These are phyloP conservation scores for Aethina tumida DNA, from an alignment of 1,140 invertebrate genomes.

Conservation along the genomic window DNA sequence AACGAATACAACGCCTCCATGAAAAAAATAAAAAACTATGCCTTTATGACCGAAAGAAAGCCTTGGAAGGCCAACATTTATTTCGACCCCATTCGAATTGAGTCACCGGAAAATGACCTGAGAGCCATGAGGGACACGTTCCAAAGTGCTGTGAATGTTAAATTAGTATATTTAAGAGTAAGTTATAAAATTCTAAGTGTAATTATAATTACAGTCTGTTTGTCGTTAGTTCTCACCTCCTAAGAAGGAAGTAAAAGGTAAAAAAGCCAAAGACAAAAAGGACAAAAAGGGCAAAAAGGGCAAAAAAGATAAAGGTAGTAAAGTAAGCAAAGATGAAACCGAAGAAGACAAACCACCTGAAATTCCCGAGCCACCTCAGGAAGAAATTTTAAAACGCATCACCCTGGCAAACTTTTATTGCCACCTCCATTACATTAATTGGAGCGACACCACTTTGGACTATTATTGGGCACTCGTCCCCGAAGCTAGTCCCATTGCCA, in stretches of 20 bases:
- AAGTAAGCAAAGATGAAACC: slow-evolving; percentile 2
- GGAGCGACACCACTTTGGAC: slow-evolving; percentile 28
- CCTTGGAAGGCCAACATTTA: slow-evolving; percentile 42
- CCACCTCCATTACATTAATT: slow-evolving; percentile 23
- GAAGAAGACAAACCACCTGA: neutral
- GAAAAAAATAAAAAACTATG: slow-evolving; percentile 33
- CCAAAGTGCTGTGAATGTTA: slow-evolving; percentile 36
- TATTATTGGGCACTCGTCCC: slow-evolving; percentile 27
- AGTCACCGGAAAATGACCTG: slow-evolving; percentile 38
- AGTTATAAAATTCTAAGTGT: slow-evolving; percentile 12
- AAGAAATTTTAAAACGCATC: slow-evolving; percentile 23
- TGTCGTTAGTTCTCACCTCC: slow-evolving; percentile 10
- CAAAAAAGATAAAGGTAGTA: slow-evolving; percentile 9
- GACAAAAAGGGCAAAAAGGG: slow-evolving; percentile 9
- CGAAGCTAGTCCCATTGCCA: slow-evolving; percentile 12
- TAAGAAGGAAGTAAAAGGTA: slow-evolving; percentile 9
- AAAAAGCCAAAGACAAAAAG: slow-evolving; percentile 14
- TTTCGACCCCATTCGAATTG: slow-evolving; percentile 37
- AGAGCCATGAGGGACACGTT: slow-evolving; percentile 41
- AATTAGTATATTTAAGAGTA: slow-evolving; percentile 41
- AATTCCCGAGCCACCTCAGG: slow-evolving; percentile 6
- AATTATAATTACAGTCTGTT: slow-evolving; percentile 8
- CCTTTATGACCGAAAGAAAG: slow-evolving; percentile 38
- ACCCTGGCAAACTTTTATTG: slow-evolving; percentile 27
- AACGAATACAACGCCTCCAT: slow-evolving; percentile 24